Evolutionary conservation across 2,888 invertebrate genomes (phyloP), one percentile per base, ranked within the genome.

Genomic region (Parochlus steinenii): DNA sequence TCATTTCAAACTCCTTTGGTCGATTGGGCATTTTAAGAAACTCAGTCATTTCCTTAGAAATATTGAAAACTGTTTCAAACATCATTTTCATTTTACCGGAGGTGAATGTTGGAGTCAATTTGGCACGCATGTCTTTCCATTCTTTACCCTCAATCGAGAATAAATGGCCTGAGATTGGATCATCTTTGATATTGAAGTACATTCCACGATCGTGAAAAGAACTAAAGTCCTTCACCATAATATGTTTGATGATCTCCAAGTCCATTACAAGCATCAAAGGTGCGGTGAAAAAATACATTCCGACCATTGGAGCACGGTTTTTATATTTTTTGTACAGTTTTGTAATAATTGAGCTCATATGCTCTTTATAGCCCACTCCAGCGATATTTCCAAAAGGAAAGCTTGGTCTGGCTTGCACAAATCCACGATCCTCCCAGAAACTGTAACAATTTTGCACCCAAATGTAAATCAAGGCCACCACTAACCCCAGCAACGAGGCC

Each of bases 211-310:
- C 26, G 11, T 26, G 26, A 26, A 26, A 26, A 8, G 8, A 6
- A 11, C 12, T 30, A 15, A 55, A 55, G 16, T 55, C 56, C 18
- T 48, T 53, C 3, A 53, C 47, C 4, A 56, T 33, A 10, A 55
- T 47, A 1, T 42, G 37, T 31, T 54, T 55, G 0, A 46, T 41
- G 18, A 44, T 40, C 19, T 41, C 47, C 5, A 42, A 40, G 18
- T 43, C 47, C 31, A 49, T 26, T 2, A 51, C 32, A 1, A 56
- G 42, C 3, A 32, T 36, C 2, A 24, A 19, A 7, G 41, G 40
- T 15, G 45, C 49, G 0, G 50, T 32, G 18, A 49, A 45, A 5
- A 49, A 46, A 43, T 47, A 59, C 36, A 53, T 48, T 1, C 59
- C 59, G 8, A 49, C 43, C 33, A 56, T 54, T 0, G 55, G 55